phyloP scores from a whole-genome alignment of 1,140 invertebrate species.

The Lepidurus arcticus region DNA sequence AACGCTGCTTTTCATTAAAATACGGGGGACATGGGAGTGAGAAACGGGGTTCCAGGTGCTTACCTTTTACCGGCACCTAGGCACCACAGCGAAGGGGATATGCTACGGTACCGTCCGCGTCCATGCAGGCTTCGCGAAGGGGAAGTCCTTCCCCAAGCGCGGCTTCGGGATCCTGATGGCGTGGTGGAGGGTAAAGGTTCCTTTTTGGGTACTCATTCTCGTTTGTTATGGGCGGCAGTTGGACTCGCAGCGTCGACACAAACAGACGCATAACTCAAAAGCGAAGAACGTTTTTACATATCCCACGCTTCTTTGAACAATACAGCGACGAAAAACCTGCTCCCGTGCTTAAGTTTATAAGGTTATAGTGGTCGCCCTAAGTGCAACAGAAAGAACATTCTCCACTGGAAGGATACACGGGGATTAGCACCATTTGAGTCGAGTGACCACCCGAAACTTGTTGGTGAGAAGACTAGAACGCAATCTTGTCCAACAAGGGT shows the following conservation, averaged over 20 bases:
- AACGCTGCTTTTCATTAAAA: neutral
- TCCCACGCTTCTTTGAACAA: neutral
- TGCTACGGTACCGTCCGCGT: too few species aligned
- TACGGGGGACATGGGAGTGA: neutral
- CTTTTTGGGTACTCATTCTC: neutral
- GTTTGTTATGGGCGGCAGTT: constrained; percentile 14
- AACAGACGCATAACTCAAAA: neutral
- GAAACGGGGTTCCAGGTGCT: constrained; percentile 5
- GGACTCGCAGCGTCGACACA: constrained; percentile 6
- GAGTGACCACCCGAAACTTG: constrained; percentile 4
- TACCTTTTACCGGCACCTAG: neutral
- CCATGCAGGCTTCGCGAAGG: neutral
- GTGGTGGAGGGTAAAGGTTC: neutral
- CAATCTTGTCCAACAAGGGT: neutral
- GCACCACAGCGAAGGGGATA: neutral
- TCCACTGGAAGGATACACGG: neutral
- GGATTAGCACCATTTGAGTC: constrained; percentile 10
- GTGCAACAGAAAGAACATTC: neutral
- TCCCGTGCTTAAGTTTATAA: neutral
- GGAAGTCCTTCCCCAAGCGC: neutral
- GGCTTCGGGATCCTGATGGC: neutral
- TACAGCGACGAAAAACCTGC: neutral
- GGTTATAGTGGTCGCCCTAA: neutral
- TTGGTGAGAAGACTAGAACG: constrained; percentile 12
- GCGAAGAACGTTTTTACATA: constrained; percentile 3